These are phyloP conservation scores for Etheostoma nigrum DNA, from an alignment of 2,797 vertebrate genomes.

Conservation along the genomic window DNA sequence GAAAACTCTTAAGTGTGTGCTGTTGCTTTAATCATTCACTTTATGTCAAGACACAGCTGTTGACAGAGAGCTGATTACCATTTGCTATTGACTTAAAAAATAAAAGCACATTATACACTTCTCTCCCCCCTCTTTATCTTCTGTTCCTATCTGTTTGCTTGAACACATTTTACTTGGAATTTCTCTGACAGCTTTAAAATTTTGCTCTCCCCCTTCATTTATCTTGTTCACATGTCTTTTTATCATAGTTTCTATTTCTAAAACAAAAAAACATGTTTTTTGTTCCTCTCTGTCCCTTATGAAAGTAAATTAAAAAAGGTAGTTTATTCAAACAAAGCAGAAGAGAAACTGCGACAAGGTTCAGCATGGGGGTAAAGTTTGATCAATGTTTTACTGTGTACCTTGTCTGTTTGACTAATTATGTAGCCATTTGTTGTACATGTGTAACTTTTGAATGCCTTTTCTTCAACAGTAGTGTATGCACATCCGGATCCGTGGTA, in stretches of 20 bases:
- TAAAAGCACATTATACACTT: neutral
- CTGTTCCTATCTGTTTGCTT: neutral
- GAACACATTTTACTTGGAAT: neutral
- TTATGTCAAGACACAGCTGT: neutral
- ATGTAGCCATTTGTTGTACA: neutral
- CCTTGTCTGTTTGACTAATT: slow-evolving; percentile 8
- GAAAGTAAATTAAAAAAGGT: slow-evolving; percentile 30
- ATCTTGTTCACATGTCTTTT: neutral
- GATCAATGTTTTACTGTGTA: slow-evolving; percentile 14
- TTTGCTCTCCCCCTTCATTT: neutral
- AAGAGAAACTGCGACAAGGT: slow-evolving; percentile 29
- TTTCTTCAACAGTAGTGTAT: slow-evolving; percentile 70
- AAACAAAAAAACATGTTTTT: slow-evolving; percentile 47
- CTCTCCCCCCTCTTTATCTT: neutral
- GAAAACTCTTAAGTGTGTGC: neutral
- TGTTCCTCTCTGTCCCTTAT: slow-evolving; percentile 20
- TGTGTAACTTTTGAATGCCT: neutral
- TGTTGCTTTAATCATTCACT: neutral
- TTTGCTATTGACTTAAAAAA: neutral
- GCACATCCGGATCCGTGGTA: slow-evolving; percentile 82
- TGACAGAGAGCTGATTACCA: slow-evolving; percentile 1
- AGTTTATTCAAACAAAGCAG: slow-evolving; percentile 13
- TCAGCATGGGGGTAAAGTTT: neutral
- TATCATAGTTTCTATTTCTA: slow-evolving; percentile 60
- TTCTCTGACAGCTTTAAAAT: neutral